Conservation (phyloP, 2,888 invertebrate genomes). For the Phortica magna region DNA sequence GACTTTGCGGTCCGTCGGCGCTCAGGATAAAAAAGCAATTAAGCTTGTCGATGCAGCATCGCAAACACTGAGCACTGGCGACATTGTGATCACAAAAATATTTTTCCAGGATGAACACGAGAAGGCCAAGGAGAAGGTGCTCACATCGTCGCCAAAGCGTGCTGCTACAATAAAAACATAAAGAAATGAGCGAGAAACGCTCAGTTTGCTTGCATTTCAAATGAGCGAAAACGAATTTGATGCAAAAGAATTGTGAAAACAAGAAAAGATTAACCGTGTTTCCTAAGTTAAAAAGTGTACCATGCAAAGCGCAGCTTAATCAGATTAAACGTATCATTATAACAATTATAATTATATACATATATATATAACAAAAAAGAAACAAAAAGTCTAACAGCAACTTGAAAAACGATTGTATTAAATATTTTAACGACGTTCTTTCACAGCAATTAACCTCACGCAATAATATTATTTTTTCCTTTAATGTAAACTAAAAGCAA, state of each 20-base stretch:
- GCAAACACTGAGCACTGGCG: conserved; percentile 94
- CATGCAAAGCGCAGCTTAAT: conserved; percentile 52
- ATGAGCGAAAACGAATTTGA: neutral
- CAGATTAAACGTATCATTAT: neutral
- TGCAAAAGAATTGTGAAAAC: neutral
- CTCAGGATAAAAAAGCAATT: conserved; percentile 63
- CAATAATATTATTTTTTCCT: conserved; percentile 57
- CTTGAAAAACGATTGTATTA: neutral
- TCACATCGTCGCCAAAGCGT: conserved; percentile 80
- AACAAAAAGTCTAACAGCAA: neutral
- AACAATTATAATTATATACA: neutral
- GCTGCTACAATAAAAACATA: conserved; percentile 56
- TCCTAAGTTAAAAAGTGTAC: conserved; percentile 53
- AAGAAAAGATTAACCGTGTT: conserved; percentile 51
- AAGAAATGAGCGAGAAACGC: conserved; percentile 36
- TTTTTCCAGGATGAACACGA: conserved; percentile 82
- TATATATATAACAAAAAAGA: conserved; percentile 2
- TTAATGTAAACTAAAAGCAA: conserved; percentile 66
- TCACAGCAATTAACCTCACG: conserved; percentile 40
- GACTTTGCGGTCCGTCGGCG: conserved; percentile 48
- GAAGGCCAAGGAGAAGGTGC: conserved; percentile 79
- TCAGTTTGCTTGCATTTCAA: conserved; percentile 39
- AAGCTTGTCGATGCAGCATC: conserved; percentile 80
- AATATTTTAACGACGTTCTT: neutral
- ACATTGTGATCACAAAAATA: conserved; percentile 93